Base-by-base conservation (phyloP, 2,888 invertebrate genomes). In the Lacanobia wlatinum region DNA sequence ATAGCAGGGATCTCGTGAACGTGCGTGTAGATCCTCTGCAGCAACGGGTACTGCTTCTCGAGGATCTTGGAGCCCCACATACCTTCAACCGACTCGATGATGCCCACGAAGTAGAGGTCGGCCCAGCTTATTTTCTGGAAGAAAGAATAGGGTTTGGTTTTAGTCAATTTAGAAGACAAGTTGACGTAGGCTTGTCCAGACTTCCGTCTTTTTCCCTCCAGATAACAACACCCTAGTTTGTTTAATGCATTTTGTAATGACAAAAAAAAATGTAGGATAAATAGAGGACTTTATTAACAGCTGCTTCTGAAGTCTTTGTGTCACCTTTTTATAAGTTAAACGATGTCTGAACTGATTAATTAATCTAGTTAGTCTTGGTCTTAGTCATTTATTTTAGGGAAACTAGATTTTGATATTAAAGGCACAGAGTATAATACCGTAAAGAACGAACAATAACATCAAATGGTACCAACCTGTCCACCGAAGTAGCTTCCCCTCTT, bases 61-160 rank as follows among this genome's bases (percentile, higher is more conserved):
- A 90, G 68, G 71, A 88, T 70, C 65, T 82, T 87, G 72, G 80
- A 82, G 69, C 85, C 87, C 87, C 86, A 83, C 80, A 87, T 84
- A 48, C 85, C 83, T 56, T 90, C 83, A 55, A 90, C 75, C 18
- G 85, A 89, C 65, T 90, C 90, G 21, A 89, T 70, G 74, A 89
- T 84, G 14, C 88, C 88, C 48, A 88, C 89, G 67, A 90, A 87
- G 81, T 86, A 90, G 65, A 89, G 63, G 69, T 90, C 90, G 21
- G 87, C 87, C 89, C 88, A 90, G 83, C 70, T 79, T 53, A 81
- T 66, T 81, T 81, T 83, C 81, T 81, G 48, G 1, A 61, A 40
- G 23, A 12, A 18, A 62, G 0, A 55, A 8, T 0, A 16, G 8
- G 0, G n/a, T 61, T 14, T 14, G 0, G 2, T 14, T 16, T n/a